Evolutionary conservation across 2,888 invertebrate genomes (phyloP).

Genomic region (Cylloceria caligata): DNA sequence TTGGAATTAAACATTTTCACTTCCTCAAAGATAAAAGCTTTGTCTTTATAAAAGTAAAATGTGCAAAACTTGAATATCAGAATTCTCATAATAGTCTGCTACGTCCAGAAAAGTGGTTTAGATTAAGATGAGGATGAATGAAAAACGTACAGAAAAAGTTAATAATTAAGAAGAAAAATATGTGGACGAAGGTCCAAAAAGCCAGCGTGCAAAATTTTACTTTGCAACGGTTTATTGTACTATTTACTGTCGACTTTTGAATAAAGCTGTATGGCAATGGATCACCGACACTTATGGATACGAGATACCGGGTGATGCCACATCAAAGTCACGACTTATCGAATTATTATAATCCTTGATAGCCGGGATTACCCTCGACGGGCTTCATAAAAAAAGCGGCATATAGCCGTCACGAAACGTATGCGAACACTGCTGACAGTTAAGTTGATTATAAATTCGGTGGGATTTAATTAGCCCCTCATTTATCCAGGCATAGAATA

Average conservation of each 20-base stretch:
- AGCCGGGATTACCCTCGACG: no score
- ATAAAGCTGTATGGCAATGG: neutral
- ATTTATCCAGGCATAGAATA: conserved; percentile 19
- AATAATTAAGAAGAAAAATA: no score
- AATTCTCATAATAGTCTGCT: no score
- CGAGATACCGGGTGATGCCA: conserved; percentile 31
- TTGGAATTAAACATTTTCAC: no score
- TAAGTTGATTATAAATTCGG: conserved; percentile 55
- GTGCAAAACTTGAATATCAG: no score
- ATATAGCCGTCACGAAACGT: neutral
- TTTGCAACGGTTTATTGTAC: conserved; percentile 35
- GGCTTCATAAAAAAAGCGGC: conserved; percentile 4
- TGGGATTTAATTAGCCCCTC: conserved; percentile 43
- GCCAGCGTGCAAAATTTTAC: neutral
- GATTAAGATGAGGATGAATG: no score
- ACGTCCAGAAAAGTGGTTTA: no score
- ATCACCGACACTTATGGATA: neutral
- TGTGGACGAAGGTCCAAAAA: no score
- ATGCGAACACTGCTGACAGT: conserved; percentile 34
- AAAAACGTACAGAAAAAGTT: no score
- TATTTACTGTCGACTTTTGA: conserved; percentile 34
- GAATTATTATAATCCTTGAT: conserved; percentile 19
- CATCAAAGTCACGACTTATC: neutral
- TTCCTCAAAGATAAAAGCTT: no score
- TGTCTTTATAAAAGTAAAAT: no score